phyloP scores from a whole-genome alignment of 1,140 invertebrate genomes.

The Heliconius congener region DNA sequence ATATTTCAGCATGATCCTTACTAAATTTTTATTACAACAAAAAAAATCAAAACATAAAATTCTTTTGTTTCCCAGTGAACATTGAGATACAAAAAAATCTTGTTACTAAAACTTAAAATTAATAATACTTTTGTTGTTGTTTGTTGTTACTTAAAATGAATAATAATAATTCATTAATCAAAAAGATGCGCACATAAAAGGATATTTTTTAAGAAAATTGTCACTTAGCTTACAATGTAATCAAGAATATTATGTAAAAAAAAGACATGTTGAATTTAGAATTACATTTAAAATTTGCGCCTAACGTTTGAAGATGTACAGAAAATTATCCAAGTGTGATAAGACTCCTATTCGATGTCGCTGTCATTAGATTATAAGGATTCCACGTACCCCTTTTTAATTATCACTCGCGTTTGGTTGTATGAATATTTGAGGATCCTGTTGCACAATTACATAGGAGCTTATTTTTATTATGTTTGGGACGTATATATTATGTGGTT shows the following conservation, averaged over 20 bases:
- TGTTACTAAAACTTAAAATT: no score
- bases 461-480: no score
- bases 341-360: slow-evolving; percentile 2
- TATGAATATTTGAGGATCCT: not conserved
- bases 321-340: slow-evolving; percentile 7
- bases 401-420: not conserved
- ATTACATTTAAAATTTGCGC: slow-evolving; percentile 2
- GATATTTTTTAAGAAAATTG: not conserved
- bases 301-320: not conserved
- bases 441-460: not conserved
- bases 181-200: not conserved
- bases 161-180: no score
- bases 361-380: slow-evolving; percentile 3
- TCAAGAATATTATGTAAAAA: not conserved
- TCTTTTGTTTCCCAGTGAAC: no score
- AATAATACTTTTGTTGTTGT: not conserved
- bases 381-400: slow-evolving; percentile 4
- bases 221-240: not conserved
- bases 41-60: no score
- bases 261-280: not conserved
- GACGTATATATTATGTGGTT: no score
- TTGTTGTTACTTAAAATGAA: no score
- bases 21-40: no score
- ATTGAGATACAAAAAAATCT: no score
- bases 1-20: no score